Evolutionary conservation across 2,113 vertebrate species (phyloP), one percentile per base, ranked within the genome.

Genomic region (Petrocephalus zakoni): DNA sequence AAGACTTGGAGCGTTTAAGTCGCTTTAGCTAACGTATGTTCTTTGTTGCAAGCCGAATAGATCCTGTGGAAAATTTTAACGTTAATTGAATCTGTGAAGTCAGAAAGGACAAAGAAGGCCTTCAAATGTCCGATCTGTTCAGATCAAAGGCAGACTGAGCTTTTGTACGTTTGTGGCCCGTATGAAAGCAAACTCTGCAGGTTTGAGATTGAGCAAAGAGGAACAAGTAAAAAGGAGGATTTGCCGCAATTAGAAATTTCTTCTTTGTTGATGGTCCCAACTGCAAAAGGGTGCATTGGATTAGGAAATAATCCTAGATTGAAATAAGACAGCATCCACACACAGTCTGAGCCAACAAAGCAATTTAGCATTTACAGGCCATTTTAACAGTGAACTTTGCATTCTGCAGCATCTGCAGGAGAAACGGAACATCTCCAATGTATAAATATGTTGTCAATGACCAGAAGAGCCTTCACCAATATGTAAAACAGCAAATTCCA

Each of bases 131-230:
- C 47, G 19, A 85, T 78, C 87, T 51, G 13, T 68, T 85, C 4
- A 25, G 56, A 52, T 89, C n/a, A 89, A 88, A 88, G 56, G 81
- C 88, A 85, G 37, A 13, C n/a, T 46, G 55, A 68, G 46, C 25
- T 22, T 51, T 11, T 13, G 19, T 5, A 64, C 6, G 55, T 52
- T 25, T 85, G n/a, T 15, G 22, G 21, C 25, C 47, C 47, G 47
- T 68, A n/a, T n/a, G 49, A 56, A 13, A 34, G 25, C 19, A n/a
- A 25, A n/a, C 52, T 89, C 58, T 75, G 34, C 49, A 49, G 88
- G 49, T 86, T 61, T 52, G 61, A n/a, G 84, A 46, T 68, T 46
- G 25, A 58, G 9, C 52, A 86, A 21, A 34, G 11, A 22, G 9
- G 29, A 52, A 21, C 22, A 34, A 29, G 5, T 51, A 56, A 52